Evolutionary conservation across 1,140 invertebrate species (phyloP).

Genomic region (Drosophila elegans): DNA sequence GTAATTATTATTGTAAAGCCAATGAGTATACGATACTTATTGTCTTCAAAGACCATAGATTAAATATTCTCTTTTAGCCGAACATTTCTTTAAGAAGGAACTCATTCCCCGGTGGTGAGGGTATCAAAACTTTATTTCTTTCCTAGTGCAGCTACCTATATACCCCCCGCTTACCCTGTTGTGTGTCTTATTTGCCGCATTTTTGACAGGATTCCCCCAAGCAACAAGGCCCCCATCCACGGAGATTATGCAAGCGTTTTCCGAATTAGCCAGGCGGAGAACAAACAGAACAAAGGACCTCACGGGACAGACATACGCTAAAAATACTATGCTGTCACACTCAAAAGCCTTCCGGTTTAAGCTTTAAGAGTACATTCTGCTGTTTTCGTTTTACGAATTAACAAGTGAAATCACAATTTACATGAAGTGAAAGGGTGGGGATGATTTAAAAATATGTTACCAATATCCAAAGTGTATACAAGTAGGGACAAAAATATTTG

Average conservation of each 20-base stretch:
- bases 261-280: conserved; percentile 38
- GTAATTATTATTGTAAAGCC: too few species aligned
- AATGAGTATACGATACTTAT: too few species aligned
- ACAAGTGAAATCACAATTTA: background rate
- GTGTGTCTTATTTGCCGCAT: conserved; percentile 62
- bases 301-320: conserved; percentile 14
- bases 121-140: conserved; percentile 17
- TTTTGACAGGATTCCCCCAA: conserved; percentile 53
- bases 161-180: conserved; percentile 4
- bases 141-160: conserved; percentile 9
- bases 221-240: background rate
- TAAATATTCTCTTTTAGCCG: too few species aligned
- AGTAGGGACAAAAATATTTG: background rate
- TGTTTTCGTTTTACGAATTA: background rate
- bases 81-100: background rate
- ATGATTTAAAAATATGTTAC: background rate
- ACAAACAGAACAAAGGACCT: conserved; percentile 40
- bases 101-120: background rate
- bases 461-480: background rate
- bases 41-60: too few species aligned
- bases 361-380: background rate
- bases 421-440: background rate
- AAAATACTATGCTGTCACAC: conserved; percentile 31
- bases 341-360: conserved; percentile 19
- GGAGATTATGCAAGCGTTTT: conserved; percentile 58